A percentile compares a stretch with the other conserved stretches of the same genome.
These are phyloP conservation scores for Baccha elongata DNA, from an alignment of 2,888 invertebrate genomes.

Conservation along the genomic window DNA sequence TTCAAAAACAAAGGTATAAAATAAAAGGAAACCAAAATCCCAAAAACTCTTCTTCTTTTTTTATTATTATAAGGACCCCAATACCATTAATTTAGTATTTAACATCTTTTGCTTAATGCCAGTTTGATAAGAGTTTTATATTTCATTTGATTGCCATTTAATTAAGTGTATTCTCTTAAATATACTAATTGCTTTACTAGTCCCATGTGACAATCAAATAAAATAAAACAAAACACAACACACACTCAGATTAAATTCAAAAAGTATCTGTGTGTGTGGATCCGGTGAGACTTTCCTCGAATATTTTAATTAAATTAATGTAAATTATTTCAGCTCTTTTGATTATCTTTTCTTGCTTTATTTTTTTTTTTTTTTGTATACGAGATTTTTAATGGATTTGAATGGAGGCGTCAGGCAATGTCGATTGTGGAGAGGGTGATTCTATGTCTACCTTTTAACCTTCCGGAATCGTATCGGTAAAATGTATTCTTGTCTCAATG, in stretches of 20 bases:
- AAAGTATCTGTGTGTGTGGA: not conserved
- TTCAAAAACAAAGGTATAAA: not conserved
- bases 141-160: conserved; percentile 69
- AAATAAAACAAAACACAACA: not conserved
- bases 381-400: conserved; percentile 47
- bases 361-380: conserved; percentile 24
- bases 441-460: conserved; percentile 14
- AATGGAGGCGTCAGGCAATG: conserved; percentile 20
- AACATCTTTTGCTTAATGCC: conserved; percentile 10
- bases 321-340: conserved; percentile 52
- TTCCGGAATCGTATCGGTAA: conserved; percentile 23
- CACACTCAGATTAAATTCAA: not conserved
- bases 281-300: conserved; percentile 29
- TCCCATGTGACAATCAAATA: conserved; percentile 39
- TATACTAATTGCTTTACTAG: conserved; percentile 67
- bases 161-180: conserved; percentile 66
- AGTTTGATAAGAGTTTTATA: conserved; percentile 44
- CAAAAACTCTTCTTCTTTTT: not conserved
- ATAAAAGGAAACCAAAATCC: conserved; percentile 3
- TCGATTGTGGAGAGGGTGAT: conserved; percentile 5
- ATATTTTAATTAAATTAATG: conserved; percentile 67
- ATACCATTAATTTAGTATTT: conserved; percentile 10
- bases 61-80: not conserved
- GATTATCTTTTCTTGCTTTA: conserved; percentile 12
- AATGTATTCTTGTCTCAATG: conserved; percentile 30